phyloP scores from a whole-genome alignment of 2,888 invertebrate species.

The Athalia cordata region DNA sequence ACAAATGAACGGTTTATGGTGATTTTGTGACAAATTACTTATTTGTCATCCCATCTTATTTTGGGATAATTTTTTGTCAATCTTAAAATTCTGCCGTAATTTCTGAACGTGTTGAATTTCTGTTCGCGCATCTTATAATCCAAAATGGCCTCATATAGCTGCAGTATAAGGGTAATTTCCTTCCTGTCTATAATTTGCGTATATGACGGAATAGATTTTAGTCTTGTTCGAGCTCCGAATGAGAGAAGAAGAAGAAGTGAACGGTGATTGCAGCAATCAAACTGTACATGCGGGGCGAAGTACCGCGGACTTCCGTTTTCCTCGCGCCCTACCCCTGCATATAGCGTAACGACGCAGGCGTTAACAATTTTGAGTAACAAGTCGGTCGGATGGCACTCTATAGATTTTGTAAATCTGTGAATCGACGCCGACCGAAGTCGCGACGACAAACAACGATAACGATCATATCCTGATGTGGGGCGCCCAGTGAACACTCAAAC shows the following conservation, averaged over 20 bases:
- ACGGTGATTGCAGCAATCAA: conserved; percentile 41
- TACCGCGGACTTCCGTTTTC: background rate
- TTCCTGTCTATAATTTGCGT: no score
- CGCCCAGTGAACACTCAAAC: conserved; percentile 37
- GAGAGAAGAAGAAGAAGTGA: conserved; percentile 19
- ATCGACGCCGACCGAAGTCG: conserved; percentile 15
- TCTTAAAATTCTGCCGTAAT: no score
- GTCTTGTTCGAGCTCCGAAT: conserved; percentile 41
- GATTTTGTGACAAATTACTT: no score
- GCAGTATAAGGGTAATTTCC: no score
- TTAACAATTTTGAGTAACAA: conserved; percentile 37
- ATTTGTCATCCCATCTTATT: no score
- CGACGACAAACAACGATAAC: background rate
- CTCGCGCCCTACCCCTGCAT: background rate
- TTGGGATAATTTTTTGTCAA: no score
- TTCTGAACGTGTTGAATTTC: no score
- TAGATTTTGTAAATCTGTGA: conserved; percentile 18
- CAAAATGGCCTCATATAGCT: no score
- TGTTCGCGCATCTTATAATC: no score
- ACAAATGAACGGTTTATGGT: no score
- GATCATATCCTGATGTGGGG: background rate
- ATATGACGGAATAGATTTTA: conserved; percentile 7
- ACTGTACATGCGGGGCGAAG: background rate
- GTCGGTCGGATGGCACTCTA: conserved; percentile 27
- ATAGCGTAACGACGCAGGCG: background rate